phyloP scores from a whole-genome alignment of 2,113 vertebrate genomes.

The Antechinus stuartii region DNA sequence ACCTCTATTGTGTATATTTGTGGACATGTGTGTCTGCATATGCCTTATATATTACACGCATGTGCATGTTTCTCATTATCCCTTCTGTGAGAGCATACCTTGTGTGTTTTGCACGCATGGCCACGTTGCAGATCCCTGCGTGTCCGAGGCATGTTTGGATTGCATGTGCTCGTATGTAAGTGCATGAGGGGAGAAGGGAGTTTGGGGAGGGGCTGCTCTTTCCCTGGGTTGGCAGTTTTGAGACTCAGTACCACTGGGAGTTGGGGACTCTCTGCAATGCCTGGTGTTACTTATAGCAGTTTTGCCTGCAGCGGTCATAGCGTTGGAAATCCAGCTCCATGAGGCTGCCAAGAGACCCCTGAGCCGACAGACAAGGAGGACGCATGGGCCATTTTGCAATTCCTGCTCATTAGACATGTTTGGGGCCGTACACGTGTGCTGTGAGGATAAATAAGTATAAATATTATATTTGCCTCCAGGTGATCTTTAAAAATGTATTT shows the following conservation, averaged over 20 bases:
- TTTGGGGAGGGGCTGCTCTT: conserved; percentile 33
- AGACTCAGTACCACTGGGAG: conserved; percentile 82
- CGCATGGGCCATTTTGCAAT: conserved; percentile 87
- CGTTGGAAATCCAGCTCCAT: conserved; percentile 85
- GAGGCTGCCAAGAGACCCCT: conserved; percentile 84
- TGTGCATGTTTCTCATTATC: background rate
- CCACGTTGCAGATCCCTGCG: too few relatives aligned
- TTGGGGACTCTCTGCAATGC: conserved; percentile 72
- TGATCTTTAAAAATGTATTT: conserved; percentile 93
- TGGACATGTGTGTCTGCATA: background rate
- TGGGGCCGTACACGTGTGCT: conserved; percentile 86
- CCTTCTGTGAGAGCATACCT: background rate
- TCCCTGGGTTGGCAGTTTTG: conserved; percentile 83
- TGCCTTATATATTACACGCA: background rate
- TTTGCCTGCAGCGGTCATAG: conserved; percentile 88
- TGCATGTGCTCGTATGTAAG: background rate
- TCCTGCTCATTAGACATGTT: conserved; percentile 91
- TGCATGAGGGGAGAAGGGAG: background rate
- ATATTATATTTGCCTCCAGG: conserved; percentile 93
- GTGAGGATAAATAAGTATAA: conserved; percentile 92
- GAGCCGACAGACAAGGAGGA: conserved; percentile 83
- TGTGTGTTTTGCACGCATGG: background rate
- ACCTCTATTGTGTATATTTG: background rate
- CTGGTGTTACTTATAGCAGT: conserved; percentile 82
- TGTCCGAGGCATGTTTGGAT: background rate